Percentiles rank a stretch among this genome's conserved stretches.
Conservation (phyloP, 2,888 invertebrate genomes). For the Ptycholaimellus sp. region DNA sequence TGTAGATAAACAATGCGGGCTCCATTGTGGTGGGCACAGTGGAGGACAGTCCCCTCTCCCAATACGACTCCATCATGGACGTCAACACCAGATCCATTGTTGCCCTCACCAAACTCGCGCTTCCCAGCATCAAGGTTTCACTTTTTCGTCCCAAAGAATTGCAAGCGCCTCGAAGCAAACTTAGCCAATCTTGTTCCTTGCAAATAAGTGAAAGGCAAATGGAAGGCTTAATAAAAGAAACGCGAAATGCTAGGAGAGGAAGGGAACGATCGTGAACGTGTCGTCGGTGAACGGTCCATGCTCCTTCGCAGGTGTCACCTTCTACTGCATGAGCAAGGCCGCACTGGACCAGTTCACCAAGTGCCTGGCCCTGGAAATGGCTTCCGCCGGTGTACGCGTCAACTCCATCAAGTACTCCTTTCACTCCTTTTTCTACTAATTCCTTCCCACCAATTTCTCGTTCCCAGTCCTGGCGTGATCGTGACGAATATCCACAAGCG, state of each 20-base stretch:
- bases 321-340: slow-evolving; percentile 68
- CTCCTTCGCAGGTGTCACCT: slow-evolving; percentile 59
- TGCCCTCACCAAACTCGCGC: slow-evolving; percentile 43
- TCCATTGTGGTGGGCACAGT: slow-evolving; percentile 54
- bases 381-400: slow-evolving; percentile 43
- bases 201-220: no score
- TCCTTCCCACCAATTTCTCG: no score
- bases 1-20: slow-evolving; percentile 66
- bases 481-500: slow-evolving; percentile 60
- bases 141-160: no score
- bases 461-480: slow-evolving; percentile 52
- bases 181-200: no score
- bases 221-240: no score
- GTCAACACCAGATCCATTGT: slow-evolving; percentile 44
- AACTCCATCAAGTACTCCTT: slow-evolving; percentile 69
- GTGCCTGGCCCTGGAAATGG: slow-evolving; percentile 54
- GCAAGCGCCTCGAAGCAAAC: no score
- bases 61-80: slow-evolving; percentile 66
- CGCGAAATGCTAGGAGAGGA: no score
- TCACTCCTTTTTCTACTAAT: no score
- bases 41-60: slow-evolving; percentile 56
- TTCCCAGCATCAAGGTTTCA: no score
- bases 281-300: slow-evolving; percentile 76
- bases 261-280: slow-evolving; percentile 73
- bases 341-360: slow-evolving; percentile 81